A percentile compares a stretch with the other conserved stretches of the same genome.
Conservation (phyloP, 1,140 invertebrate species). For the Notospermus geniculatus region DNA sequence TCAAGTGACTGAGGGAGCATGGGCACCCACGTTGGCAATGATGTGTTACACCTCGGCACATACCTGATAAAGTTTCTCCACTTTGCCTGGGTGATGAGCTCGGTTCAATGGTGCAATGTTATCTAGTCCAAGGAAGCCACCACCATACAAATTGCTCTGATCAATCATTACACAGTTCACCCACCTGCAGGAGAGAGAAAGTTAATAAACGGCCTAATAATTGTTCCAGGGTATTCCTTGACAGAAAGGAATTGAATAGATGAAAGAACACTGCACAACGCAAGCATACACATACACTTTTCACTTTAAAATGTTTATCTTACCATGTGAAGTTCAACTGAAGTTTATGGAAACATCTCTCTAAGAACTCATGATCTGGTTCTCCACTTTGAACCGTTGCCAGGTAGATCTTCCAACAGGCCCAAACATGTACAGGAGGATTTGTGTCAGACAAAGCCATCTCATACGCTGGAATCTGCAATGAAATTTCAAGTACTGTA, state of each 20-base stretch:
- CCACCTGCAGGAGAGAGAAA: constrained; percentile 45
- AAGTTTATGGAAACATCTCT: constrained; percentile 54
- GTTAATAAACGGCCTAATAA: too few relatives aligned
- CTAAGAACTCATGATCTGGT: constrained; percentile 48
- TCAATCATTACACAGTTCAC: constrained; percentile 54
- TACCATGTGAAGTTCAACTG: constrained; percentile 58
- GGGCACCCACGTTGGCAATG: too few relatives aligned
- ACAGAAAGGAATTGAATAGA: too few relatives aligned
- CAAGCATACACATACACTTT: too few relatives aligned
- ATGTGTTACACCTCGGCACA: neutral
- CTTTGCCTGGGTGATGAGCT: constrained; percentile 43
- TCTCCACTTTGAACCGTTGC: constrained; percentile 34
- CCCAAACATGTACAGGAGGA: constrained; percentile 57
- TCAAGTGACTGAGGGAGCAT: too few relatives aligned
- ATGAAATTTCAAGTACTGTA: constrained; percentile 12
- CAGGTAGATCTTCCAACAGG: constrained; percentile 53
- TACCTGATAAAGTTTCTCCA: constrained; percentile 49
- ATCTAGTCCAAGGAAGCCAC: constrained; percentile 57
- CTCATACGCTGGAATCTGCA: constrained; percentile 56
- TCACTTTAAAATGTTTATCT: constrained; percentile 12
- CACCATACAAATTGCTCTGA: constrained; percentile 53
- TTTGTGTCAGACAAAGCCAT: constrained; percentile 57
- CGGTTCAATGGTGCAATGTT: constrained; percentile 58
- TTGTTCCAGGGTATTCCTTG: too few relatives aligned
- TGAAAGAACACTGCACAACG: too few relatives aligned